These are phyloP conservation scores for Caenorhabditis briggsae DNA, from an alignment of 1,140 invertebrate species.

Conservation along the genomic window DNA sequence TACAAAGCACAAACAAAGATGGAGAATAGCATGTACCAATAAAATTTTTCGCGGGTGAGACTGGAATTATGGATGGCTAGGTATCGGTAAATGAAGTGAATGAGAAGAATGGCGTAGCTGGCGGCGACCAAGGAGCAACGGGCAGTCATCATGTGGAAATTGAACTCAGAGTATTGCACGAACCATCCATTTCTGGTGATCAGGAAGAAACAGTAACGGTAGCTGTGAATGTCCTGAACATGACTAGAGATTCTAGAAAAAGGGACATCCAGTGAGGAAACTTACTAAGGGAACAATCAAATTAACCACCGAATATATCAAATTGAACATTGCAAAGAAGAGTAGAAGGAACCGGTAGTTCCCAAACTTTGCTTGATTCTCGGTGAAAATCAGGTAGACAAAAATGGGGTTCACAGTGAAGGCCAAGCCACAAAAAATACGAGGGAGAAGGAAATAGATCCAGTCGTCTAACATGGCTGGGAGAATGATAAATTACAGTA, in stretches of 20 bases:
- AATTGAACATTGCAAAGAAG: background rate
- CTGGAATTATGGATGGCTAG: background rate
- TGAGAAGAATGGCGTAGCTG: background rate
- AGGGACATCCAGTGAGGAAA: background rate
- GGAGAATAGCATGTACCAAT: background rate
- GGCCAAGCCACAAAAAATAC: background rate
- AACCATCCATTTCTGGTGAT: background rate
- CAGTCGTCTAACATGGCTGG: background rate
- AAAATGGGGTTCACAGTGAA: background rate
- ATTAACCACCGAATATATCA: background rate
- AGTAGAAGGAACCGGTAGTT: background rate
- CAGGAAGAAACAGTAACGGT: background rate
- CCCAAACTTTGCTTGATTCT: background rate
- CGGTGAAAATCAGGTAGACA: background rate
- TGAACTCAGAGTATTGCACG: background rate
- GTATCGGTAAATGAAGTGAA: slow-evolving; percentile 11
- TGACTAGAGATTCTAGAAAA: background rate
- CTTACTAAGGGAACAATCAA: background rate
- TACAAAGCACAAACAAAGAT: background rate
- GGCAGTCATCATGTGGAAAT: background rate
- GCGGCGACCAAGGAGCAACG: background rate
- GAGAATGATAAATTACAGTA: too few species aligned
- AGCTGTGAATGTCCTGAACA: background rate
- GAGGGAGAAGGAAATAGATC: background rate
- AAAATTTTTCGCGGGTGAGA: background rate